Percentiles rank a stretch among this genome's conserved stretches.
These are phyloP conservation scores for Nymphalis c-album DNA, from an alignment of 2,888 invertebrate species.

Conservation along the genomic window DNA sequence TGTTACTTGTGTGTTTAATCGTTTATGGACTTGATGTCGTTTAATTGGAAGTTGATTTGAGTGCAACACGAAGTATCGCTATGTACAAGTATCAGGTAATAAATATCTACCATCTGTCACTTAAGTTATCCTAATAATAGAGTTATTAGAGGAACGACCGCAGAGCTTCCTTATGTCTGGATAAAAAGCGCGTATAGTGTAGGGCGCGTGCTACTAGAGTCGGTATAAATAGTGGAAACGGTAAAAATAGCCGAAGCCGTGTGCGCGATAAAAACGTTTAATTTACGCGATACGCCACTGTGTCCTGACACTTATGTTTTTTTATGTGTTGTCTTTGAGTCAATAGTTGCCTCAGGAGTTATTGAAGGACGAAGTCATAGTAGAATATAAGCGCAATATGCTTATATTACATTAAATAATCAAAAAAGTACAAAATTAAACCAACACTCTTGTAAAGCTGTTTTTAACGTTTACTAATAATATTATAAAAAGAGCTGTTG, in stretches of 20 bases:
- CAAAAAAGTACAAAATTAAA: neutral
- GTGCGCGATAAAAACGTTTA: conserved; percentile 75
- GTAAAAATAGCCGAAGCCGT: conserved; percentile 66
- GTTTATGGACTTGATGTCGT: neutral
- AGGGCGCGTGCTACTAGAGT: conserved; percentile 67
- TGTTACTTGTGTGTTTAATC: too few relatives aligned
- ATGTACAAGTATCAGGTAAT: conserved; percentile 15
- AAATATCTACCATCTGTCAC: conserved; percentile 43
- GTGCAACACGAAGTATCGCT: neutral
- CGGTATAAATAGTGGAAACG: conserved; percentile 68
- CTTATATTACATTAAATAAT: neutral
- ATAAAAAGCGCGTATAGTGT: conserved; percentile 66
- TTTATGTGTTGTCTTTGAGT: conserved; percentile 80
- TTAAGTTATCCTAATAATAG: conserved; percentile 56
- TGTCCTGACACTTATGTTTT: conserved; percentile 73
- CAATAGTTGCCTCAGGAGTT: conserved; percentile 68
- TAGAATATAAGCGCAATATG: conserved; percentile 32
- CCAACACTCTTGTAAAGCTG: too few relatives aligned
- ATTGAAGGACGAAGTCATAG: conserved; percentile 54
- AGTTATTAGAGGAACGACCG: conserved; percentile 44
- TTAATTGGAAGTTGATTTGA: neutral
- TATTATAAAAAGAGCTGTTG: too few relatives aligned
- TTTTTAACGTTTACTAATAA: too few relatives aligned
- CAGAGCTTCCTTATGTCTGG: conserved; percentile 51
- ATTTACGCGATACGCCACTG: conserved; percentile 73